Evolutionary conservation across 2,888 invertebrate species (phyloP), one percentile per base, ranked within the genome.

Genomic region (Poecilus cupreus): DNA sequence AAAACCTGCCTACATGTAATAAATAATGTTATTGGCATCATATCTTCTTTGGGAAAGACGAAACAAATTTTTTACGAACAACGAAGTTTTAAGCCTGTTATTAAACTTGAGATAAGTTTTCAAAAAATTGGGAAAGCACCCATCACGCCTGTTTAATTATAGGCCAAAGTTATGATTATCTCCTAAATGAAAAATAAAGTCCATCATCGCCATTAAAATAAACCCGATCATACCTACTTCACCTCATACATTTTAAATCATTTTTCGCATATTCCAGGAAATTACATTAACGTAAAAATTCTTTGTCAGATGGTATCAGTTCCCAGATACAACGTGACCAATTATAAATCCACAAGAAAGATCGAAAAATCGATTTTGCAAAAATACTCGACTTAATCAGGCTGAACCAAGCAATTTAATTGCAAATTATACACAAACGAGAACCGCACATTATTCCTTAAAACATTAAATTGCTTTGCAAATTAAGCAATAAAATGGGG

Each of bases 231-330:
- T 26, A 0, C 54, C 20, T 18, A 24, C 26, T 60, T 11, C 60
- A 60, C 26, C 26, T n/a, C 13, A 60, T 26, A 60, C 64, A 68
- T 68, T 68, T 37, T 68, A 68, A 68, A 26, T 32, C 32, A 68
- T 68, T 68, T 68, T 68, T 68, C 26, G 37, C 64, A 22, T 18
- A 37, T 68, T 68, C 64, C 37, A 37, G 39, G 64, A 68, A 68
- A 68, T 68, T 68, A 68, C 64, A 68, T 68, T 68, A 68, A 37
- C 37, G 32, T 18, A 37, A 68, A 68, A 68, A 68, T 16, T 37
- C 37, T 68, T 3, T 68, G 18, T 11, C 64, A 68, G 64, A 68
- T 68, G 18, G 37, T 68, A 68, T 68, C 64, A n/a, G 16, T 32
- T 32, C 32, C 8, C 32, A 32, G 32, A 32, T 32, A 68, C 64